These are phyloP conservation scores for Cygnus olor DNA, from an alignment of 2,797 vertebrate species.

Conservation along the genomic window DNA sequence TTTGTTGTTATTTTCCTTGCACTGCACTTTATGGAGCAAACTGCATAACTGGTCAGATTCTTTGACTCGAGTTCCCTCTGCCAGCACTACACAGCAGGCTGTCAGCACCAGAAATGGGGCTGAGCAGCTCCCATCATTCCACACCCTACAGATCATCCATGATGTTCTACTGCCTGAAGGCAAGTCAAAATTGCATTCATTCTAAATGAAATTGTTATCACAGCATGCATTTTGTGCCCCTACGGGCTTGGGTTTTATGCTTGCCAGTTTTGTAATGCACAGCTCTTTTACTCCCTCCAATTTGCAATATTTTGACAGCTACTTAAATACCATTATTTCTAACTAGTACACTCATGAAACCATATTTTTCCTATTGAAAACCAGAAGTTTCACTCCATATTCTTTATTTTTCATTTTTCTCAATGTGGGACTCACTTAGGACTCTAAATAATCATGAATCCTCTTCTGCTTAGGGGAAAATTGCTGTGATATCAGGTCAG, in stretches of 20 bases:
- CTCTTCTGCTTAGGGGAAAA: background rate
- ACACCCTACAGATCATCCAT: background rate
- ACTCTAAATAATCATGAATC: background rate
- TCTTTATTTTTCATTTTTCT: background rate
- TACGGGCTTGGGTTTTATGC: background rate
- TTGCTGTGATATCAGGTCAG: background rate
- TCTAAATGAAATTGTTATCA: background rate
- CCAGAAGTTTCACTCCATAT: background rate
- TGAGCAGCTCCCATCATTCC: background rate
- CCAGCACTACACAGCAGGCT: background rate
- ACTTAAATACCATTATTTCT: background rate
- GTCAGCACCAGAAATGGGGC: background rate
- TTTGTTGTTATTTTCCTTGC: background rate
- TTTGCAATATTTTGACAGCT: background rate
- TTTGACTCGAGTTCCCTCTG: background rate
- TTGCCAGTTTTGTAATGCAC: background rate
- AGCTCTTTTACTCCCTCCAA: background rate
- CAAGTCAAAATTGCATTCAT: background rate
- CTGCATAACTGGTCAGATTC: background rate
- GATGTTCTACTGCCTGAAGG: background rate
- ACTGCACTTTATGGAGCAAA: background rate
- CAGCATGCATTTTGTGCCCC: background rate
- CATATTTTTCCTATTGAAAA: background rate
- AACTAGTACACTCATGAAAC: background rate
- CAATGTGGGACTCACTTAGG: background rate